Percentiles rank a stretch among this genome's conserved stretches.
These are phyloP conservation scores for Linyphia triangularis DNA, from an alignment of 2,888 invertebrate genomes.

Conservation along the genomic window DNA sequence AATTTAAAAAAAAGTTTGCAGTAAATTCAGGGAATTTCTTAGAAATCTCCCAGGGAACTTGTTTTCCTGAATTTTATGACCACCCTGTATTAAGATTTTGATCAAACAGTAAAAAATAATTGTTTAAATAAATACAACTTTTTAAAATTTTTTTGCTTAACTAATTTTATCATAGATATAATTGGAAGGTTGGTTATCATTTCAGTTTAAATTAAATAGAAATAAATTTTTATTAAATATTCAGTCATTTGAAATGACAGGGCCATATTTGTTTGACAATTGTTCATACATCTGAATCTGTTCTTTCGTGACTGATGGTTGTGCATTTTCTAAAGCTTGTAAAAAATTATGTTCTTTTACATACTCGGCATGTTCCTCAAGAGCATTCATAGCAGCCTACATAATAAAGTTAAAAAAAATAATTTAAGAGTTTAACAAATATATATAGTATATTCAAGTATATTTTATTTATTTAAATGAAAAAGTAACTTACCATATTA, in stretches of 20 bases:
- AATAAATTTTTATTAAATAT: no score
- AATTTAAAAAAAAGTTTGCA: no score
- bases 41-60: no score
- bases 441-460: neutral
- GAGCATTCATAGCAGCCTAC: constrained; percentile 58
- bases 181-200: no score
- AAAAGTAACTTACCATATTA: constrained; percentile 81
- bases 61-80: no score
- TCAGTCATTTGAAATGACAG: constrained; percentile 18
- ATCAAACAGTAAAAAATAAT: no score
- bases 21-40: no score
- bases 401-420: constrained; percentile 53
- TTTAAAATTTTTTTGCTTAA: no score
- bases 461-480: neutral
- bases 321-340: constrained; percentile 79
- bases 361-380: constrained; percentile 73
- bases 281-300: constrained; percentile 80
- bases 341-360: constrained; percentile 80
- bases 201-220: no score
- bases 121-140: no score
- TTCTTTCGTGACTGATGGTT: constrained; percentile 80
- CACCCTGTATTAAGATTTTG: no score
- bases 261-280: constrained; percentile 62
- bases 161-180: no score
- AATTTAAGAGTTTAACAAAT: constrained; percentile 13